Base-by-base conservation (phyloP, 2,113 vertebrate genomes). In the Falco punctatus region DNA sequence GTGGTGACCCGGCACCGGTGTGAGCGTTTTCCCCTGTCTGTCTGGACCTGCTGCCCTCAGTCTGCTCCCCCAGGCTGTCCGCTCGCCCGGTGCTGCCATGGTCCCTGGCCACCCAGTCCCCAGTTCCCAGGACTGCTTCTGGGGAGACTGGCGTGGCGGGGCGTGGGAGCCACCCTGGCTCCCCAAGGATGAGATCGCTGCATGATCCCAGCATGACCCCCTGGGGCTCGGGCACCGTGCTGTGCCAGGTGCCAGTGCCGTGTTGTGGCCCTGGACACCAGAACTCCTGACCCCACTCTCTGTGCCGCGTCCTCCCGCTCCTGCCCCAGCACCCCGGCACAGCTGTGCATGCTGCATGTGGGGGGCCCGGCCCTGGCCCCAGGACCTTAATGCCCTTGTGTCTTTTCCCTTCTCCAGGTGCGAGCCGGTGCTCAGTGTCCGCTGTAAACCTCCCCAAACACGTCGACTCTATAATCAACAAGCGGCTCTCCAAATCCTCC, bases 381-480 rank as follows among this genome's bases (percentile, higher is more conserved):
- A 75, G 95, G 97, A 97, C 98, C 96, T 96, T 98, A 98, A 98
- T 96, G 97, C 97, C 97, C 98, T 90, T 98, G 91, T 98, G 98
- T 98, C 98, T 98, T 97, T 98, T 98, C 98, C 98, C 98, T 99
- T 98, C 98, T 99, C 98, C 98, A 99, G 98, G 99, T 99, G 97
- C 99, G 99, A 99, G 99, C 99, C 99, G 99, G 98, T 99, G 99
- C 98, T 99, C 99, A 74, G 96, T 99, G 98, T 99, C 99, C 96
- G 99, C 99, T 93, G 99, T 99, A 99, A 99, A 99, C 98, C 99
- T 99, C 95, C 99, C 99, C 98, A 99, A 99, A 99, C 99, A 99
- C 92, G 99, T 99, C 99, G 99, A 99, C 98, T 99, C 99, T 98
- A 99, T 99, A 98, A 98, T 99, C 99, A 99, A 99, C 99, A 99